Conservation (phyloP, 2,888 invertebrate species). For the Philaethria dido region DNA sequence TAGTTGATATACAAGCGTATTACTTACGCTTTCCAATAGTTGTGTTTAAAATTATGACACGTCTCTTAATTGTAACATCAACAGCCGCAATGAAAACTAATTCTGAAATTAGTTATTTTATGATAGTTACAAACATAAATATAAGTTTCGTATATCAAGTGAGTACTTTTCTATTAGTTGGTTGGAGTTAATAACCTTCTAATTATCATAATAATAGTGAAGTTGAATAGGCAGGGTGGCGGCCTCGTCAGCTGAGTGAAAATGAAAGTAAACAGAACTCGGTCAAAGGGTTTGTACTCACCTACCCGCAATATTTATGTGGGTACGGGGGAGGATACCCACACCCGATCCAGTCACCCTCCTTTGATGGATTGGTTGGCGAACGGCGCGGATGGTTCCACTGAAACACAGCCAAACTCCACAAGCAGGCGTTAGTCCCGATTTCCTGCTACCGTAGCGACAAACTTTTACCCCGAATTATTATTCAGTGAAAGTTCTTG, state of each 20-base stretch:
- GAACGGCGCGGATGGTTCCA: conserved; percentile 79
- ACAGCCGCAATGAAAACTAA: no score
- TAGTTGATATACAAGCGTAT: neutral
- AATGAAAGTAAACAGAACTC: conserved; percentile 85
- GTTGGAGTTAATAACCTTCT: conserved; percentile 70
- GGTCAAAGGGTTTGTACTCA: conserved; percentile 84
- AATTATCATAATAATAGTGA: conserved; percentile 82
- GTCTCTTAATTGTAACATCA: neutral
- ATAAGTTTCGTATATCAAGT: conserved; percentile 20
- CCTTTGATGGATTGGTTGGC: conserved; percentile 84
- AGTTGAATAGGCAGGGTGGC: conserved; percentile 70
- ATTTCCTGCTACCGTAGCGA: conserved; percentile 69
- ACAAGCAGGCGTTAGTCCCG: conserved; percentile 72
- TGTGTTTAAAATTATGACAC: neutral
- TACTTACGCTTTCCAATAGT: neutral
- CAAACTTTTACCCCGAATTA: conserved; percentile 76
- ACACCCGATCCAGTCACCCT: conserved; percentile 77
- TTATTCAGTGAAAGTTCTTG: conserved; percentile 77
- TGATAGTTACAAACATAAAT: neutral
- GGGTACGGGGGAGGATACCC: conserved; percentile 75
- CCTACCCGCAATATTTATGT: conserved; percentile 84
- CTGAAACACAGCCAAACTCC: conserved; percentile 74
- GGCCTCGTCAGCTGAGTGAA: conserved; percentile 83
- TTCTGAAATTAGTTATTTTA: conserved; percentile 4
- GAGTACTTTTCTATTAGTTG: conserved; percentile 42